A percentile compares a stretch with the other conserved stretches of the same genome.
phyloP scores from a whole-genome alignment of 92 coral and sea anemone species.

The Palythoa grandis region DNA sequence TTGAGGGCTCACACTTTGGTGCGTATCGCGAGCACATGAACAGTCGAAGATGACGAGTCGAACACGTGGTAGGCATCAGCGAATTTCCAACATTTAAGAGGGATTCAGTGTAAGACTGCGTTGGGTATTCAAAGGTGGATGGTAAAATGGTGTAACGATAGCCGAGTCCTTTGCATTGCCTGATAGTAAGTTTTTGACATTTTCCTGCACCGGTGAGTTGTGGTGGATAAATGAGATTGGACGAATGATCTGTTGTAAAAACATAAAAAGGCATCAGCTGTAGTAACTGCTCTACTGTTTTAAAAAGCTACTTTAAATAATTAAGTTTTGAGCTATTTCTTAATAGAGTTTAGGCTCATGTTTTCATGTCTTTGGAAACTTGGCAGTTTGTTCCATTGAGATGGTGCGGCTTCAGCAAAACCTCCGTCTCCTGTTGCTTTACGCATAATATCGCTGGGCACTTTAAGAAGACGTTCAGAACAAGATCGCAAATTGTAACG shows the following conservation, averaged over 20 bases:
- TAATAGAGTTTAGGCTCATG: too few species aligned
- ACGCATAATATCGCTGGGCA: too few species aligned
- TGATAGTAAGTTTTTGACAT: slow-evolving; percentile 29
- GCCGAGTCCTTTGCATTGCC: slow-evolving; percentile 31
- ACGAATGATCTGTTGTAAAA: slow-evolving; percentile 20
- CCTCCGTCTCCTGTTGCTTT: too few species aligned
- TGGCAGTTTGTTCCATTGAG: too few species aligned
- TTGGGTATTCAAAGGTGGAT: slow-evolving; percentile 22
- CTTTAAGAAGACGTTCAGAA: too few species aligned
- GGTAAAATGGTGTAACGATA: slow-evolving; percentile 36
- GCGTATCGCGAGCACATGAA: slow-evolving; percentile 32
- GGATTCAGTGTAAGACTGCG: slow-evolving; percentile 12
- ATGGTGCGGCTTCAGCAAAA: too few species aligned
- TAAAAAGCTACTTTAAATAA: too few species aligned
- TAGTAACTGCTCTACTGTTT: neutral
- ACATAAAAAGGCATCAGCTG: neutral
- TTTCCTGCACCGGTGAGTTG: slow-evolving; percentile 38
- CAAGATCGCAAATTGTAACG: too few species aligned
- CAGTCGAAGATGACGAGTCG: neutral
- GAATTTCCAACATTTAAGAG: neutral
- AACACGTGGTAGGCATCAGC: slow-evolving; percentile 4
- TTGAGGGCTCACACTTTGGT: slow-evolving; percentile 20
- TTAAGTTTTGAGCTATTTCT: too few species aligned
- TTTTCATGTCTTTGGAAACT: too few species aligned
- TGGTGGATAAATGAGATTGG: slow-evolving; percentile 7